Base-by-base conservation (phyloP, 2,797 vertebrate genomes). In the Euthynnus affinis region DNA sequence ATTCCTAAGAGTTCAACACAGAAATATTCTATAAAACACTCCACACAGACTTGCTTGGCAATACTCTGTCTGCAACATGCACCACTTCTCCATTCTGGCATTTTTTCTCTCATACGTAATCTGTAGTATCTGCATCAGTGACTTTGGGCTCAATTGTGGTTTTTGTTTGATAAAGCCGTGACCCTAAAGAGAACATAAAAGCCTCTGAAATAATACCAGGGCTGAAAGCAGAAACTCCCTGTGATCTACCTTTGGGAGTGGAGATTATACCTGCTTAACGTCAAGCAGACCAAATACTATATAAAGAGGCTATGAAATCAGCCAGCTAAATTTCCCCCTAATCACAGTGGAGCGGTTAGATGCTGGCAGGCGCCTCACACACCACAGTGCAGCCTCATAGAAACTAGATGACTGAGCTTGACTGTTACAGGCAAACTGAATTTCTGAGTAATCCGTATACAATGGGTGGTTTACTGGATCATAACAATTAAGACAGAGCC, bases 231-330 rank as follows among this genome's bases (percentile, higher is more conserved):
- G 78, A 84, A 87, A 89, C 80, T 91, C 80, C 56, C 78, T 57
- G 86, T 88, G 86, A 93, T 93, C 89, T 85, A 88, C 91, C 88
- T 86, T 86, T 71, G 90, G 92, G 93, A 92, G 57, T 58, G 72
- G 76, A 92, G 92, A 93, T 94, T 93, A 93, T 90, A 92, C 88
- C 87, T 90, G 90, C 91, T 91, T 93, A 93, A 88, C 83, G 59
- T 87, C 88, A 85, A 89, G 84, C 89, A 81, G 74, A 79, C 86
- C 87, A 84, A 91, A 91, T 63, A 84, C 71, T 51, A 76, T 59
- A 90, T 79, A 90, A 89, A 90, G 76, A 84, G 84, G 75, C 85
- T 58, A 62, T 85, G 79, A 89, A 91, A 92, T 90, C 85, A 84
- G 80, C 71, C 74, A 51, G 81, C 87, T 92, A 76, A 65, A 83